These are phyloP conservation scores for Chalcosyrphus nemorum DNA, from an alignment of 2,888 invertebrate species.

Conservation along the genomic window DNA sequence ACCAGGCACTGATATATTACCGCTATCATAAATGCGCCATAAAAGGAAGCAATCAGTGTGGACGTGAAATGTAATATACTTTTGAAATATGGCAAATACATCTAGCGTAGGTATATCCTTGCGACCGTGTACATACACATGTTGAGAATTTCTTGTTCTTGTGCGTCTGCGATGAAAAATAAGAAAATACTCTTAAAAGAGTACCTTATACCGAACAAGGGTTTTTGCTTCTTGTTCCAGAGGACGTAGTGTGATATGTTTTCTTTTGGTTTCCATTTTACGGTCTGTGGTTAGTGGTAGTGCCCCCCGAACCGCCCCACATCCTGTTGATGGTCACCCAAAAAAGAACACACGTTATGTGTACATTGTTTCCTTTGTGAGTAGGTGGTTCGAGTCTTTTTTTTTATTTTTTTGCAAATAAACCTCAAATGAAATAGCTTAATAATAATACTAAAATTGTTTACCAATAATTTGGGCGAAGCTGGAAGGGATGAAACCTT, in stretches of 20 bases:
- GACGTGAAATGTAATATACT: slow-evolving; percentile 44
- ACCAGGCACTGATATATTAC: slow-evolving; percentile 29
- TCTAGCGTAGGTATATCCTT: neutral
- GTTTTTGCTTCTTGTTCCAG: no score
- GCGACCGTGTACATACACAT: neutral
- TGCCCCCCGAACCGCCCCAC: neutral
- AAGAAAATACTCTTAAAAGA: neutral
- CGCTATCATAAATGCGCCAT: slow-evolving; percentile 47
- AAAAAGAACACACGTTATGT: neutral
- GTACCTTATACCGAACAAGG: neutral
- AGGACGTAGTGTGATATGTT: slow-evolving; percentile 6
- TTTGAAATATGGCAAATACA: slow-evolving; percentile 35
- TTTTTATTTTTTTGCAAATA: slow-evolving; percentile 26
- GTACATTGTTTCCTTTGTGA: neutral
- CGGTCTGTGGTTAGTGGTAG: slow-evolving; percentile 5
- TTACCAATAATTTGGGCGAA: slow-evolving; percentile 41
- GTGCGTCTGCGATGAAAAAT: neutral
- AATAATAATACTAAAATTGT: slow-evolving; percentile 36
- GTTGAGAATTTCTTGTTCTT: neutral
- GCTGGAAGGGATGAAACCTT: neutral
- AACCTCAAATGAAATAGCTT: slow-evolving; percentile 37
- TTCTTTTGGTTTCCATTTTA: slow-evolving; percentile 19
- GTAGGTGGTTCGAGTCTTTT: neutral
- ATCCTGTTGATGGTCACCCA: neutral
- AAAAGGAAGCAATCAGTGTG: slow-evolving; percentile 39